These are phyloP conservation scores for Echinops telfairi DNA, from an alignment of 2,113 vertebrate species.

Conservation along the genomic window DNA sequence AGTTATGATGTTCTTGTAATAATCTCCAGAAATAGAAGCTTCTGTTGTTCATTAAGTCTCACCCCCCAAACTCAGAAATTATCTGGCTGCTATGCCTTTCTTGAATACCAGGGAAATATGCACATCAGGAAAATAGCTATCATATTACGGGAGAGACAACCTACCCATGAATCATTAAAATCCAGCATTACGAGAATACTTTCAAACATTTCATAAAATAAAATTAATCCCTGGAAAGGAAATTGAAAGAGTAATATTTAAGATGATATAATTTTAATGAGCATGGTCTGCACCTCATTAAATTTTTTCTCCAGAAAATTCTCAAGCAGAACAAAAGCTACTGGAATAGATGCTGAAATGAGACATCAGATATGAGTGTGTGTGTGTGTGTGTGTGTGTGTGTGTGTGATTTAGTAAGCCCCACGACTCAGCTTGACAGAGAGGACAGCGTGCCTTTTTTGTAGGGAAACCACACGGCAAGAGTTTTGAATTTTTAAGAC, in stretches of 20 bases:
- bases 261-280: constrained; percentile 58
- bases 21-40: constrained; percentile 38
- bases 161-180: neutral
- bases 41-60: constrained; percentile 26
- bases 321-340: neutral
- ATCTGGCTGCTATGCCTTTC: neutral
- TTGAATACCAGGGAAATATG: neutral
- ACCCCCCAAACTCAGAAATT: neutral
- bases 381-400: neutral
- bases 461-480: constrained; percentile 42
- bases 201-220: constrained; percentile 32
- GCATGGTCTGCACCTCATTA: neutral
- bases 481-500: constrained; percentile 12
- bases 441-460: neutral
- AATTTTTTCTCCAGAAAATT: neutral
- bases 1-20: neutral
- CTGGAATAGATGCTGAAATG: constrained; percentile 40
- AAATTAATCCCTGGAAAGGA: neutral
- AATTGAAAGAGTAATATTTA: neutral
- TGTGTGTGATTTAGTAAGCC: neutral
- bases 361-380: neutral
- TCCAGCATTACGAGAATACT: constrained; percentile 14
- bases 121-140: neutral
- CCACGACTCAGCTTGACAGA: neutral
- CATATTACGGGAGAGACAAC: neutral